Percentiles rank a stretch among this genome's conserved stretches.
These are phyloP conservation scores for Marronus borbonicus DNA, from an alignment of 2,888 invertebrate species.

Conservation along the genomic window DNA sequence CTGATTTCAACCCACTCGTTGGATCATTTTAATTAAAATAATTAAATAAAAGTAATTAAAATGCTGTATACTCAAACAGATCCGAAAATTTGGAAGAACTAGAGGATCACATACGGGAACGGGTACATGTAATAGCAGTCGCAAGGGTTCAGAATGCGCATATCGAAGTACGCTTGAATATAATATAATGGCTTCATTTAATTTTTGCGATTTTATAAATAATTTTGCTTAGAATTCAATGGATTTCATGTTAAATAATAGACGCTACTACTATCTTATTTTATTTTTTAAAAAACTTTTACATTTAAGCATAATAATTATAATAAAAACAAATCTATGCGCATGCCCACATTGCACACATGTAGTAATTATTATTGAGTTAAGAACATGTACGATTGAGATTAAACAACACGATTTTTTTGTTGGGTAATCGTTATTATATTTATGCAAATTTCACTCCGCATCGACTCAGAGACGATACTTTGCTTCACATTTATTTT, in stretches of 20 bases:
- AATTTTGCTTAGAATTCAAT: no score
- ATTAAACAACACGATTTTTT: slow-evolving; percentile 54
- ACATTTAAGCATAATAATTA: slow-evolving; percentile 64
- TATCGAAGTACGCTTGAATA: no score
- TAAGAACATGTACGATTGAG: slow-evolving; percentile 50
- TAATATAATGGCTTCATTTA: no score
- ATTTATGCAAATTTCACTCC: slow-evolving; percentile 47
- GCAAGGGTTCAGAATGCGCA: no score
- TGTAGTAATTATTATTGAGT: slow-evolving; percentile 56
- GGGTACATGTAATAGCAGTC: no score
- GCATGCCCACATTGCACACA: slow-evolving; percentile 55
- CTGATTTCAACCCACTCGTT: no score
- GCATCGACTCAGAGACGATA: slow-evolving; percentile 30
- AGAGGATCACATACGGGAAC: no score
- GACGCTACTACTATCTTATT: slow-evolving; percentile 48
- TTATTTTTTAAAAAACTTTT: slow-evolving; percentile 65
- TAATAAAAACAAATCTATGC: slow-evolving; percentile 58
- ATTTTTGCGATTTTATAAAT: no score
- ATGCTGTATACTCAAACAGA: no score
- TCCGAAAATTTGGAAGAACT: no score
- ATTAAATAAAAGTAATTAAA: no score
- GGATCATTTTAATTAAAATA: no score
- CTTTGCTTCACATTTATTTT: slow-evolving; percentile 25
- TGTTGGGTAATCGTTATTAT: slow-evolving; percentile 56
- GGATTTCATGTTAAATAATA: slow-evolving; percentile 9